phyloP scores from a whole-genome alignment of 1,140 invertebrate genomes.

The Drosophila ambigua region DNA sequence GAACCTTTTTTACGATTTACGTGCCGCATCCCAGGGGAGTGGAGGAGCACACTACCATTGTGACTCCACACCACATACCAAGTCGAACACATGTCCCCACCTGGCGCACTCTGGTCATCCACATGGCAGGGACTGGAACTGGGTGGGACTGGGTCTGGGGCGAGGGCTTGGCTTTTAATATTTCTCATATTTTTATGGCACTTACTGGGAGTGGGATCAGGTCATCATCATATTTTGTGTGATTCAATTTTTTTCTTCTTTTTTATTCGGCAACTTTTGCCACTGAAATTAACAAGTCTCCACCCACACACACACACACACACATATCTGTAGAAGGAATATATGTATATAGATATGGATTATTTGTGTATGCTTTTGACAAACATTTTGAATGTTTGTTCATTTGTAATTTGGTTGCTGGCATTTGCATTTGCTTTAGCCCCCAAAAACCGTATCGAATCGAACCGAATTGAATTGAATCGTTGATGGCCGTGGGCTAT shows the following conservation, averaged over 20 bases:
- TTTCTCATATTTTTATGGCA: slow-evolving; percentile 79
- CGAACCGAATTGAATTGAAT: slow-evolving; percentile 72
- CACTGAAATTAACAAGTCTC: slow-evolving; percentile 77
- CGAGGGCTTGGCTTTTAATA: slow-evolving; percentile 63
- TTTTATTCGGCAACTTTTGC: slow-evolving; percentile 59
- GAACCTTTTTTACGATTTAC: slow-evolving; percentile 80
- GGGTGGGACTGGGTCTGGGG: no score
- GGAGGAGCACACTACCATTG: slow-evolving; percentile 22
- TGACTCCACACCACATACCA: background rate
- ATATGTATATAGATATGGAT: slow-evolving; percentile 26
- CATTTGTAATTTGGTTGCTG: slow-evolving; percentile 59
- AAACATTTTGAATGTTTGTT: slow-evolving; percentile 71
- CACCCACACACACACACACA: slow-evolving; percentile 14
- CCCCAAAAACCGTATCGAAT: slow-evolving; percentile 31
- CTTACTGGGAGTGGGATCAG: slow-evolving; percentile 29
- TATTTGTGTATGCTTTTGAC: slow-evolving; percentile 34
- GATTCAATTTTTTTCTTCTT: slow-evolving; percentile 44
- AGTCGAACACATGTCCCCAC: slow-evolving; percentile 40
- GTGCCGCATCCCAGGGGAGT: slow-evolving; percentile 69
- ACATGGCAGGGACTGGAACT: slow-evolving; percentile 17
- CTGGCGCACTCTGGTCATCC: slow-evolving; percentile 43
- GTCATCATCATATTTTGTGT: slow-evolving; percentile 73
- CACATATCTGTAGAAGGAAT: background rate
- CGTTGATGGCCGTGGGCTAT: slow-evolving; percentile 67
- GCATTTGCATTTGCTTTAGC: slow-evolving; percentile 53